A percentile compares a stretch with the other conserved stretches of the same genome.
phyloP scores from a whole-genome alignment of 2,113 vertebrate genomes.

The Sander vitreus region DNA sequence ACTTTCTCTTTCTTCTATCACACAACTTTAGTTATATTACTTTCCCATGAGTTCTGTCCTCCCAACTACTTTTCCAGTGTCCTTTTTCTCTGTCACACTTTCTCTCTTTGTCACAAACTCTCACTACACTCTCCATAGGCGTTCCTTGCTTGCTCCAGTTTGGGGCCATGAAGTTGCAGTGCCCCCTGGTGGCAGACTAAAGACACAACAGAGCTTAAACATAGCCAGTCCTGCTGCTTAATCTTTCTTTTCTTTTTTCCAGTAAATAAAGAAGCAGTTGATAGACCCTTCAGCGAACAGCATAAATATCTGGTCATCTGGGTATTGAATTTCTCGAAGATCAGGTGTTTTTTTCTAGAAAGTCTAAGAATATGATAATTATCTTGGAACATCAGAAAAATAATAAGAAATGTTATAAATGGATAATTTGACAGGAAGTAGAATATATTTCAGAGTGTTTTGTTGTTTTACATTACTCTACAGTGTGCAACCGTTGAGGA shows the following conservation, averaged over 20 bases:
- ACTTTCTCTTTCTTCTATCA: background rate
- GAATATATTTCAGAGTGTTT: background rate
- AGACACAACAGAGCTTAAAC: conserved; percentile 19
- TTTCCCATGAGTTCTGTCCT: conserved; percentile 30
- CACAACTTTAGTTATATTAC: conserved; percentile 3
- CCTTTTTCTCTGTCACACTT: conserved; percentile 38
- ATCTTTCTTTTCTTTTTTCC: background rate
- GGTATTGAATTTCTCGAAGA: background rate
- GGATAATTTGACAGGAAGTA: background rate
- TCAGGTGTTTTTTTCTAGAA: background rate
- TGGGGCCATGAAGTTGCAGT: conserved; percentile 91
- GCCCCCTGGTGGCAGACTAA: conserved; percentile 92
- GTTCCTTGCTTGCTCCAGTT: background rate
- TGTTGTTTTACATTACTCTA: background rate
- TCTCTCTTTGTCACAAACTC: conserved; percentile 55
- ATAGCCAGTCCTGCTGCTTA: background rate
- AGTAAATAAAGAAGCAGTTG: background rate
- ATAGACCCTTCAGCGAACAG: background rate
- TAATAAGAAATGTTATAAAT: background rate
- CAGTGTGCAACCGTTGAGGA: background rate
- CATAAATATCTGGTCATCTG: background rate
- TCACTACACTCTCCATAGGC: conserved; percentile 4
- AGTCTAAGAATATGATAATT: background rate
- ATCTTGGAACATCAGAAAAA: background rate
- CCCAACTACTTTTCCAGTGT: conserved; percentile 16